phyloP scores from a whole-genome alignment of 2,797 vertebrate genomes.

The Gobionotothen gibberifrons region DNA sequence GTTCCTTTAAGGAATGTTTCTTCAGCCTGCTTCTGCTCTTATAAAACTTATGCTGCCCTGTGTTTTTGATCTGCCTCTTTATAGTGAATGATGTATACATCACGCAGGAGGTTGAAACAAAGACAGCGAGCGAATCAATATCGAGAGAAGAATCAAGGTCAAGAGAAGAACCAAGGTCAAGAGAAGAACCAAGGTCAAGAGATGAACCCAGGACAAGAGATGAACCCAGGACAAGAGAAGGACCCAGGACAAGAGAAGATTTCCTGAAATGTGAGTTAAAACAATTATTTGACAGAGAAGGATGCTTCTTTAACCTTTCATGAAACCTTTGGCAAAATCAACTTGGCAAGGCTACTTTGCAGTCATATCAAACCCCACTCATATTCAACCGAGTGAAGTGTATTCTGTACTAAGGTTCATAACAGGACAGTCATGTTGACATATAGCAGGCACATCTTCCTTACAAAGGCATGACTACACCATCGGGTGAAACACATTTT shows the following conservation, averaged over 20 bases:
- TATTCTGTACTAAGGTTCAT: constrained; percentile 1
- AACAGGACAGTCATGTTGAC: constrained; percentile 11
- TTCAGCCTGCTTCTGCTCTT: neutral
- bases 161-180: constrained; percentile 16
- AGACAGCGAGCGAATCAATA: constrained; percentile 72
- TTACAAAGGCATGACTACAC: constrained; percentile 16
- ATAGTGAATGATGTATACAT: constrained; percentile 84
- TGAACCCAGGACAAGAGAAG: constrained; percentile 66
- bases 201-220: constrained; percentile 42
- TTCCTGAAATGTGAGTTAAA: constrained; percentile 82
- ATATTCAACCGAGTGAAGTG: neutral
- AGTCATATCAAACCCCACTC: neutral
- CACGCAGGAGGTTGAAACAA: constrained; percentile 73
- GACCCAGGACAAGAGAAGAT: constrained; percentile 75
- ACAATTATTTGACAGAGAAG: neutral
- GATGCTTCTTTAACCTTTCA: neutral
- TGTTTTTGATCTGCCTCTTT: constrained; percentile 13
- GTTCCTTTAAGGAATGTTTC: neutral
- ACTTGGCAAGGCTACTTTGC: neutral
- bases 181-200: constrained; percentile 16
- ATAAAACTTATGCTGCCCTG: neutral
- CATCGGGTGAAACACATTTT: constrained; percentile 40
- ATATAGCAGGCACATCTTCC: neutral
- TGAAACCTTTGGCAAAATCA: constrained; percentile 3
- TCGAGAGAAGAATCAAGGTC: constrained; percentile 45